These are phyloP conservation scores for Stegostoma tigrinum DNA, from an alignment of 2,113 vertebrate genomes.

Conservation along the genomic window DNA sequence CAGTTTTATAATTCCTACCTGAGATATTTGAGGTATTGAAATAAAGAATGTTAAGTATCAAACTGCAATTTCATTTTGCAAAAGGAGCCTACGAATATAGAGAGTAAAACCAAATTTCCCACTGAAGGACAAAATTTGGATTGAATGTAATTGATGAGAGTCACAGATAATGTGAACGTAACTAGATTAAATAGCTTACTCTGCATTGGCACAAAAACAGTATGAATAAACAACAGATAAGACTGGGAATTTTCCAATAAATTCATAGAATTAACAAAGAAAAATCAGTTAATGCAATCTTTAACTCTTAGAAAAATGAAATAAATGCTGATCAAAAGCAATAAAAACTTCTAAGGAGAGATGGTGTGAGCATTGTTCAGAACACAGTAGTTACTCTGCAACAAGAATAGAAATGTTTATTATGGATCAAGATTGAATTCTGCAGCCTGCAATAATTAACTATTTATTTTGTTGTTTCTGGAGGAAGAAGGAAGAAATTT, in stretches of 20 bases:
- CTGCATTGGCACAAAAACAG: not conserved
- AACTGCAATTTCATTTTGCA: not conserved
- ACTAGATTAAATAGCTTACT: not conserved
- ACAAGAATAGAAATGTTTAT: not conserved
- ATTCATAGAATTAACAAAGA: not conserved
- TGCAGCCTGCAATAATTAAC: no score
- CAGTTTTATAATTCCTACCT: not conserved
- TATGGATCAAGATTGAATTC: not conserved
- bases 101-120: not conserved
- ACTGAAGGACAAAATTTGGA: not conserved
- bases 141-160: not conserved
- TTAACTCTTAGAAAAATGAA: not conserved
- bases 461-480: not conserved
- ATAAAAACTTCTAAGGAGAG: not conserved
- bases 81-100: not conserved
- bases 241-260: not conserved
- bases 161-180: not conserved
- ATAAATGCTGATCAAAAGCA: not conserved
- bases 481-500: not conserved
- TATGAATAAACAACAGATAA: not conserved
- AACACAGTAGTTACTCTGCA: not conserved
- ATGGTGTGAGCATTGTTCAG: not conserved
- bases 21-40: not conserved
- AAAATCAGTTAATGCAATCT: not conserved
- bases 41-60: not conserved